Evolutionary conservation across 1,140 invertebrate species (phyloP), one percentile per base, ranked within the genome.

Genomic region (Holcopasites calliopsidis): DNA sequence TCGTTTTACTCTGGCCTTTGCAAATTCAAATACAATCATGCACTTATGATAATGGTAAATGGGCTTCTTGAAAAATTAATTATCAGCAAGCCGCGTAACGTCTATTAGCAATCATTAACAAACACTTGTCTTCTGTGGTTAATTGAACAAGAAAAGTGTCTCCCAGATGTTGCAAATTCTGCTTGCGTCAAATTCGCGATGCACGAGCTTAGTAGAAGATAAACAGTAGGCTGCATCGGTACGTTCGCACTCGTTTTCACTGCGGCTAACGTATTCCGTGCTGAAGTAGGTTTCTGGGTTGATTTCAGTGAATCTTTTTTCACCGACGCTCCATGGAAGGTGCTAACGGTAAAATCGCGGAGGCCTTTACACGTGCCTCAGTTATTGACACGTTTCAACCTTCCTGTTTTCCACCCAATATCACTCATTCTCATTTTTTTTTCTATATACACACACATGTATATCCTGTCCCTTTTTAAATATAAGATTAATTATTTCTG

Each of bases 281-380:
- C 5, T 23, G 58, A 77, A 64, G 68, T 77, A 72, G 75, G 75
- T 77, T 77, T 77, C 75, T 72, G 62, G 75, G 75, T 72, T 71
- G 68, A 64, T 55, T 71, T 72, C 68, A 44, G 58, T 57, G 68
- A 77, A 72, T 66, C 64, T 72, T 72, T 76, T 71, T 70, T 35
- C 18, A 16, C 28, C 57, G 23, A 38, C 31, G 40, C 10, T 49
- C 72, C 42, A 16, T 5, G 31, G 52, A 49, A 58, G 64, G 64
- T 66, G 72, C 33, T 75, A 75, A 75, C 72, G 52, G 72, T 68
- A 68, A 57, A 75, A 28, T 7, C 31, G 7, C 31, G 18, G 11
- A 69, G 31, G 42, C 18, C 18, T 35, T 18, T 49, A 23, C 55
- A 26, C 54, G 23, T 23, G 3, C 31, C 31, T 23, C 31, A 21